Conservation (phyloP, 1,140 invertebrate genomes). For the Lasioglossum albipes region DNA sequence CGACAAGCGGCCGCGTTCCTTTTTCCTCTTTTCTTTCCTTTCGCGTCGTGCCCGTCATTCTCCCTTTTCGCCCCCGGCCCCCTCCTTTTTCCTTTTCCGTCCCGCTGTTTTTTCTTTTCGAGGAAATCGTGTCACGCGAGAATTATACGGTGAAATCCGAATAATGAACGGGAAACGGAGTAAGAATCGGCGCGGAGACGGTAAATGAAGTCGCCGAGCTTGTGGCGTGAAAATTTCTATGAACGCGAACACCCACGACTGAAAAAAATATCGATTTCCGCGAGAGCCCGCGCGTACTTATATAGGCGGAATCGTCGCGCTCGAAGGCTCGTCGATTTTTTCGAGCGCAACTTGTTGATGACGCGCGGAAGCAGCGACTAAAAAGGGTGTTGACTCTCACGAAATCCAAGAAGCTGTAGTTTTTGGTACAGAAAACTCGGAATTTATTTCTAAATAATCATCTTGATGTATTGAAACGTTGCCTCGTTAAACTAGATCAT, state of each 20-base stretch:
- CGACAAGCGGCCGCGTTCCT: neutral
- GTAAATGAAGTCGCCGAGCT: neutral
- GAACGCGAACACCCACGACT: neutral
- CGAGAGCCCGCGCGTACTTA: neutral
- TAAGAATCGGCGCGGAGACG: neutral
- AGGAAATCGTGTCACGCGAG: slow-evolving; percentile 1
- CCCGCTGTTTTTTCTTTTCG: neutral
- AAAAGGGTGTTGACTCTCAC: too few species aligned
- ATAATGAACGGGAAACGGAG: neutral
- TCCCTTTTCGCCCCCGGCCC: too few species aligned
- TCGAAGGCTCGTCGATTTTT: neutral
- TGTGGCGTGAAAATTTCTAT: neutral
- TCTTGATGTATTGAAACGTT: too few species aligned
- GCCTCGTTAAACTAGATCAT: too few species aligned
- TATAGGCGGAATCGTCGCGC: neutral
- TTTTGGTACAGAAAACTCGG: too few species aligned
- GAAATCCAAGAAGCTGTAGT: too few species aligned
- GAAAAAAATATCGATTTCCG: slow-evolving; percentile 1
- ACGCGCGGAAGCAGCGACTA: neutral
- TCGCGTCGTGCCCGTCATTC: too few species aligned
- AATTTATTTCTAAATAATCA: too few species aligned
- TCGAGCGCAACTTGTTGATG: neutral
- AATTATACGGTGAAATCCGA: slow-evolving; percentile 8
- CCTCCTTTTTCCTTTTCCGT: too few species aligned
- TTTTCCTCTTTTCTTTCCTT: neutral